phyloP scores from a whole-genome alignment of 2,113 vertebrate genomes.

The Cairina moschata region DNA sequence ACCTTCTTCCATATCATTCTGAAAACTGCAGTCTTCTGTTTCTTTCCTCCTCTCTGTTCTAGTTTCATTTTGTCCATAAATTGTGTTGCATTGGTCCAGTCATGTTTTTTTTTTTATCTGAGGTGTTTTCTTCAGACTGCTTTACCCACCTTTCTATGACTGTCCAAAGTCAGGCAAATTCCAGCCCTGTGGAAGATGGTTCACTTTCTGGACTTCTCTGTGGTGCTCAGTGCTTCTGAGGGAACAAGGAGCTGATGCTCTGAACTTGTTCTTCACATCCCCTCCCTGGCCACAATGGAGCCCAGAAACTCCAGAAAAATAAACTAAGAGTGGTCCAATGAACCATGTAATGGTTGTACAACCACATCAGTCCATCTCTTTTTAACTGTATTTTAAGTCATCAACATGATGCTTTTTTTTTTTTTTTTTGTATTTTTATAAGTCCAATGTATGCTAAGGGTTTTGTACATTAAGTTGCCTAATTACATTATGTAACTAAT shows the following conservation, averaged over 20 bases:
- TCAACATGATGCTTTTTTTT: not conserved
- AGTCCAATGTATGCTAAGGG: not conserved
- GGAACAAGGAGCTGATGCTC: not conserved
- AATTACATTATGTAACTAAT: constrained; percentile 26
- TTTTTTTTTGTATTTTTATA: not conserved
- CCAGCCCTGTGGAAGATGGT: not conserved
- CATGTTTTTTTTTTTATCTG: not conserved
- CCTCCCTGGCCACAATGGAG: not conserved
- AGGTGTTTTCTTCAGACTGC: not conserved
- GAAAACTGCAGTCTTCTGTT: not conserved
- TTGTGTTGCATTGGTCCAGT: not conserved
- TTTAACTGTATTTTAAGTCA: not conserved
- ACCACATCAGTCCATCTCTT: not conserved
- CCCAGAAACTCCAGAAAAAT: not conserved
- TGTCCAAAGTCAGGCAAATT: not conserved
- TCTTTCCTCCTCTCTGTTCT: not conserved
- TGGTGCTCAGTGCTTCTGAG: not conserved
- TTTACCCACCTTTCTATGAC: not conserved
- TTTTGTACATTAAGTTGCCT: not conserved
- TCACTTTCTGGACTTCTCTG: not conserved
- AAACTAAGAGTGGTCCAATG: not conserved
- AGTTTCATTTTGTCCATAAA: not conserved
- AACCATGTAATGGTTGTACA: not conserved
- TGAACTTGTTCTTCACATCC: not conserved
- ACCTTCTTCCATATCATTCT: not conserved